A percentile compares a stretch with the other conserved stretches of the same genome.
These are phyloP conservation scores for Seriola aureovittata DNA, from an alignment of 2,113 vertebrate genomes.

Conservation along the genomic window DNA sequence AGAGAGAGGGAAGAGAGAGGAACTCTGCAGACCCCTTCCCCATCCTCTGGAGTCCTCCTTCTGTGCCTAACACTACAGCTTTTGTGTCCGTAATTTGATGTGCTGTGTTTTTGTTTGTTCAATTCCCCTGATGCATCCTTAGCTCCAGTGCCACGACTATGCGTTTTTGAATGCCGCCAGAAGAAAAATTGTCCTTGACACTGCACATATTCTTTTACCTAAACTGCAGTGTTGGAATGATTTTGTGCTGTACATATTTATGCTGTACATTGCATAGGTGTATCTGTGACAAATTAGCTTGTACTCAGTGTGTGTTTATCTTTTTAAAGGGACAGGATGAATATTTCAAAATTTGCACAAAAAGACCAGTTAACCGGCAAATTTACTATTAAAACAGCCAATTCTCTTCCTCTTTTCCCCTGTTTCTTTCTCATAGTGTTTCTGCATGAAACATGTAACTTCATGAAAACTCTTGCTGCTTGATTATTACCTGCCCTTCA, in stretches of 20 bases:
- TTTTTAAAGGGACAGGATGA: constrained; percentile 6
- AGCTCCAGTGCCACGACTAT: constrained; percentile 53
- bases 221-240: constrained; percentile 59
- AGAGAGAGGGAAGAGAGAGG: constrained; percentile 25
- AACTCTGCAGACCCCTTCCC: constrained; percentile 39
- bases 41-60: constrained; percentile 49
- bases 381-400: constrained; percentile 19
- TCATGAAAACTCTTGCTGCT: neutral
- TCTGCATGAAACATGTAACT: neutral
- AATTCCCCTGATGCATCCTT: constrained; percentile 62
- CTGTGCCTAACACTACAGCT: constrained; percentile 47
- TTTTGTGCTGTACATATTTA: constrained; percentile 61
- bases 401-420: constrained; percentile 4
- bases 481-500: constrained; percentile 29
- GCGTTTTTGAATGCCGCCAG: constrained; percentile 40
- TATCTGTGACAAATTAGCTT: constrained; percentile 68
- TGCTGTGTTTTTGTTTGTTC: constrained; percentile 67
- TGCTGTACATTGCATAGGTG: constrained; percentile 53
- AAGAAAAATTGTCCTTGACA: constrained; percentile 77
- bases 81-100: constrained; percentile 67
- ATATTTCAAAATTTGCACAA: constrained; percentile 29
- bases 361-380: constrained; percentile 15
- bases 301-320: neutral
- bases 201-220: constrained; percentile 63
- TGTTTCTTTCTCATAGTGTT: constrained; percentile 25